Evolutionary conservation across 2,888 invertebrate genomes (phyloP).

Genomic region (Dolichomitus sp.): DNA sequence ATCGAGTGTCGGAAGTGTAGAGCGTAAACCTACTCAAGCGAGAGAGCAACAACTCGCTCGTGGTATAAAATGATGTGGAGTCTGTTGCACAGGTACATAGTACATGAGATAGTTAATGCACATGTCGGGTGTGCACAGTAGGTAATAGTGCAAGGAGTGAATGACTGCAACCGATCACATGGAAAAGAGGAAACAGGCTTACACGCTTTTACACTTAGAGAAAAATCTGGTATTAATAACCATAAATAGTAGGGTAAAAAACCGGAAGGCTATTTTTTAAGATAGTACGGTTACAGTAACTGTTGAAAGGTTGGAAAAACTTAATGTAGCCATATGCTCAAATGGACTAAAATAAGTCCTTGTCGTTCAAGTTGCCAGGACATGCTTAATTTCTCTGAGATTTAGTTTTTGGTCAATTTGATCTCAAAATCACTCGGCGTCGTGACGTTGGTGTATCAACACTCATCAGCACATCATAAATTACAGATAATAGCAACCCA

Average conservation of each 20-base stretch:
- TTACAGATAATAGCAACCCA: background rate
- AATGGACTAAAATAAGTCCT: too few relatives aligned
- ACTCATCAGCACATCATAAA: background rate
- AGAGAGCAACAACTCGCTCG: constrained; percentile 14
- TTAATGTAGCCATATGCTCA: too few relatives aligned
- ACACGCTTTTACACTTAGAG: background rate
- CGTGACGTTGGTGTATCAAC: background rate
- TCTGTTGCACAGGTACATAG: constrained; percentile 13
- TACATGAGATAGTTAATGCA: constrained; percentile 5
- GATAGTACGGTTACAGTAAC: too few relatives aligned
- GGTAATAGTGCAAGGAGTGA: constrained; percentile 73
- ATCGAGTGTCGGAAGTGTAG: constrained; percentile 25
- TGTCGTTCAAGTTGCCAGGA: too few relatives aligned
- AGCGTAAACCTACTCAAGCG: constrained; percentile 29
- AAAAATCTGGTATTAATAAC: background rate
- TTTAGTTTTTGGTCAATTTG: background rate
- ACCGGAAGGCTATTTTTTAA: too few relatives aligned
- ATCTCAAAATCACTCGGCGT: too few relatives aligned
- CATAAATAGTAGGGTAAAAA: too few relatives aligned
- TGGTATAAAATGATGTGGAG: constrained; percentile 4
- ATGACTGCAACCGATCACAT: constrained; percentile 67
- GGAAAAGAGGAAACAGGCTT: constrained; percentile 5
- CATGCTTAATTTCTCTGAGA: background rate
- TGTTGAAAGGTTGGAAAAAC: too few relatives aligned
- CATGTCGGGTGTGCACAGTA: constrained; percentile 62